Evolutionary conservation across 2,888 invertebrate species (phyloP), one percentile per base, ranked within the genome.

Genomic region (Resseliella maxima): DNA sequence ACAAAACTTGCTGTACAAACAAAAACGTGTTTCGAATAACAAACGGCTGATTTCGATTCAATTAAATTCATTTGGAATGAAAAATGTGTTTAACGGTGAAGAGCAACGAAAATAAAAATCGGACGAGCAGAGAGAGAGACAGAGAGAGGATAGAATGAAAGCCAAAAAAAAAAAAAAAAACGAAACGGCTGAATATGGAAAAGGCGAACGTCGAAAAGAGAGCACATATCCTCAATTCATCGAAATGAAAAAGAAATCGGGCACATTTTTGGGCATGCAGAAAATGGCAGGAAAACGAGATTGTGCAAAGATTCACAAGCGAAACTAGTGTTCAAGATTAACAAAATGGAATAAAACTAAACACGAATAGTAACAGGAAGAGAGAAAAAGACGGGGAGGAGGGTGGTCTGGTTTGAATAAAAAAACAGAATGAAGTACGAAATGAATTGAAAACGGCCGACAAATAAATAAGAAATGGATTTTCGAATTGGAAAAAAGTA

Each of bases 21-120:
- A 88, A 87, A 88, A 64, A 86, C 88, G 89, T 90, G 90, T 89
- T 89, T 89, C 89, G 89, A 88, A 89, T 89, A 90, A 89, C 89
- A 89, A 90, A 89, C 85, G 85, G 46, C 85, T 54, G 85, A 85
- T 54, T 54, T 85, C 54, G 41, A 85, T 85, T 85, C 85, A 85
- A 85, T 85, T 85, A 85, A 85, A 85, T 85, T 54, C 85, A 85
- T 85, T 54, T 85, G 27, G 31, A 85, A 54, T 54, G 85, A 50
- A 54, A 85, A 54, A 54, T 85, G 54, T 85, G 35, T 50, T 54
- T 50, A 85, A 83, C 83, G 38, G 83, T 83, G 38, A 83, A 83
- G 38, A 38, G 83, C 83, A 36, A 38, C 12, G 83, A 46, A 46
- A 85, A 85, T 46, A 83, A 83, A 38, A 83, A 38, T 83, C 38